These are phyloP conservation scores for Rhegmatorhina hoffmannsi DNA, from an alignment of 2,113 vertebrate species.

Conservation along the genomic window DNA sequence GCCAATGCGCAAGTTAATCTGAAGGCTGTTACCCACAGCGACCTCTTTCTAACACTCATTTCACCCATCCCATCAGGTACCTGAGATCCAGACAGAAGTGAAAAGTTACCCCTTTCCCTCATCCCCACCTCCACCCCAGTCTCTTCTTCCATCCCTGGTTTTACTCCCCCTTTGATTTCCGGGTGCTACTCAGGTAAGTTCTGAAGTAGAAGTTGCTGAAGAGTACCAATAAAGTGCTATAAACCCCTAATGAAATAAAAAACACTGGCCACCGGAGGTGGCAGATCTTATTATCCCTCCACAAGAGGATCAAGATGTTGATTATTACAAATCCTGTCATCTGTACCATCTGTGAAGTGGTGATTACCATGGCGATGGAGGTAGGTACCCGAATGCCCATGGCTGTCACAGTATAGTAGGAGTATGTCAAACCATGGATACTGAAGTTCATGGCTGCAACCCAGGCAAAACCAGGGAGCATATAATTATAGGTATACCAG, in stretches of 20 bases:
- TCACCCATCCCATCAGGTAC: not conserved
- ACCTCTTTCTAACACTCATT: not conserved
- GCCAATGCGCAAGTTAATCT: not conserved
- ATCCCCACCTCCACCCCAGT: not conserved
- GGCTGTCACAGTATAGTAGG: not conserved
- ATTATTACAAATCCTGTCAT: not conserved
- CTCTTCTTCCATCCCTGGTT: not conserved
- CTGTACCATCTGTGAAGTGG: not conserved
- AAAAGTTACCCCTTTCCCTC: not conserved
- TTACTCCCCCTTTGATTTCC: not conserved
- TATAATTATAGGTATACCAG: fast-evolving
- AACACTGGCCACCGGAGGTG: fast-evolving
- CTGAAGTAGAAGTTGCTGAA: not conserved
- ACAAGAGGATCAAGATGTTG: fast-evolving
- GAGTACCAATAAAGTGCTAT: not conserved
- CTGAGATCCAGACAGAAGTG: not conserved
- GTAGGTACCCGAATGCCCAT: not conserved
- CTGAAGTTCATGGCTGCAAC: not conserved
- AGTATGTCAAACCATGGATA: not conserved
- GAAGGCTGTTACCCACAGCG: not conserved
- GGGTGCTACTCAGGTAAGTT: not conserved
- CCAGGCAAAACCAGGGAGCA: fast-evolving
- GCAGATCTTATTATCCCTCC: not conserved
- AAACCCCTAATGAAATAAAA: fast-evolving
- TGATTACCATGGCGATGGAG: not conserved